Evolutionary conservation across 2,888 invertebrate genomes (phyloP).

Genomic region (Chalcis sispes): DNA sequence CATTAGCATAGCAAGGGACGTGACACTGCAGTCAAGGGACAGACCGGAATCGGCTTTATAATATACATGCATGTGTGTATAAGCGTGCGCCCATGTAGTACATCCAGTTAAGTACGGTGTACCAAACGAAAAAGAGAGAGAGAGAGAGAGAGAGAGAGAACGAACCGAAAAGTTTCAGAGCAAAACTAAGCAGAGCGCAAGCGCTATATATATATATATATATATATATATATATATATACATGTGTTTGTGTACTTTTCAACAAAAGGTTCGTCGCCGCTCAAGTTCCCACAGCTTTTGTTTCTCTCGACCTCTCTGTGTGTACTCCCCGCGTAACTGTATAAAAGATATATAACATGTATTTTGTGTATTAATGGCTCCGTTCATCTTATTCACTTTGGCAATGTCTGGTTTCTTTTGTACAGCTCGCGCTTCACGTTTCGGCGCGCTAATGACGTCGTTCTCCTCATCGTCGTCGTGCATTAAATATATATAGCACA

Average conservation of each 20-base stretch:
- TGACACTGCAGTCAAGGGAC: no score
- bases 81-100: no score
- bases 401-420: background rate
- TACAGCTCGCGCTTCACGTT: no score
- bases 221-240: no score
- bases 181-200: no score
- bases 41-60: background rate
- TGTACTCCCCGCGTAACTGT: background rate
- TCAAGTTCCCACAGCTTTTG: conserved; percentile 7
- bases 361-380: background rate
- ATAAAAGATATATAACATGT: background rate
- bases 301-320: background rate
- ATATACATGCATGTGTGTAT: no score
- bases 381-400: background rate
- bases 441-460: conserved; percentile 6
- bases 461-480: no score
- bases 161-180: conserved; percentile 11
- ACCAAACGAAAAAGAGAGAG: no score
- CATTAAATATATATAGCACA: no score
- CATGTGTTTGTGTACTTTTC: background rate
- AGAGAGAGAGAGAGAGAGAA: background rate
- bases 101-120: no score
- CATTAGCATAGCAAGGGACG: conserved; percentile 2
- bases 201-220: no score
- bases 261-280: background rate